Percentiles rank a stretch among this genome's conserved stretches.
phyloP scores from a whole-genome alignment of 1,140 invertebrate genomes.

The Dinoponera quadriceps region DNA sequence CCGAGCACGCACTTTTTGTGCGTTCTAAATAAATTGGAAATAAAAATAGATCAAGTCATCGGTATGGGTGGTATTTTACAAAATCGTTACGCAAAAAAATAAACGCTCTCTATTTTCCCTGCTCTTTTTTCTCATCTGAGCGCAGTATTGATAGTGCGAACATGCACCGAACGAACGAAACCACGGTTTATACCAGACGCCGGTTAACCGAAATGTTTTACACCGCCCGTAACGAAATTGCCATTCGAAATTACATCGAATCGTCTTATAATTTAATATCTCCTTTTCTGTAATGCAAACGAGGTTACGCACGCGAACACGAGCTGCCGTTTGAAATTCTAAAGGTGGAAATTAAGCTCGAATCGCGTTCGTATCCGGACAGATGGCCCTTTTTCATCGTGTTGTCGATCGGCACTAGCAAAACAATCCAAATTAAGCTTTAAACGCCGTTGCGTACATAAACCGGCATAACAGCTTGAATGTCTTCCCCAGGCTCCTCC shows the following conservation, averaged over 20 bases:
- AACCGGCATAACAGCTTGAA: too few relatives aligned
- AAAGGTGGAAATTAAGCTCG: too few relatives aligned
- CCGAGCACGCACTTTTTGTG: neutral
- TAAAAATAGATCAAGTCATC: neutral
- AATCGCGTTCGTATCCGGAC: too few relatives aligned
- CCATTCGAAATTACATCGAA: neutral
- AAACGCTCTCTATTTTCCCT: neutral
- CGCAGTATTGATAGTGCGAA: conserved; percentile 35
- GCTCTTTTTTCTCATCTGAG: conserved; percentile 12
- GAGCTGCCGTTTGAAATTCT: neutral
- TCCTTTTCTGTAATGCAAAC: conserved; percentile 1
- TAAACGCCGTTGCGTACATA: too few relatives aligned
- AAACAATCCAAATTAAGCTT: too few relatives aligned
- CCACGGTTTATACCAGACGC: neutral
- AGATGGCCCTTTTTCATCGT: too few relatives aligned
- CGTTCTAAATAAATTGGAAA: conserved; percentile 5
- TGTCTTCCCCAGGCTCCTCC: too few relatives aligned
- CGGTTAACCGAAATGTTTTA: conserved; percentile 25
- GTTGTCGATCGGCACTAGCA: too few relatives aligned
- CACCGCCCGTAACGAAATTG: conserved; percentile 14
- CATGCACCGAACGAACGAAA: conserved; percentile 39
- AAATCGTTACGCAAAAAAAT: conserved; percentile 21
- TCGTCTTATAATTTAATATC: conserved; percentile 1
- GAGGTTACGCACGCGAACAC: neutral
- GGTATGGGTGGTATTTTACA: neutral